phyloP scores from a whole-genome alignment of 2,113 vertebrate species.

The Pardalotus punctatus region DNA sequence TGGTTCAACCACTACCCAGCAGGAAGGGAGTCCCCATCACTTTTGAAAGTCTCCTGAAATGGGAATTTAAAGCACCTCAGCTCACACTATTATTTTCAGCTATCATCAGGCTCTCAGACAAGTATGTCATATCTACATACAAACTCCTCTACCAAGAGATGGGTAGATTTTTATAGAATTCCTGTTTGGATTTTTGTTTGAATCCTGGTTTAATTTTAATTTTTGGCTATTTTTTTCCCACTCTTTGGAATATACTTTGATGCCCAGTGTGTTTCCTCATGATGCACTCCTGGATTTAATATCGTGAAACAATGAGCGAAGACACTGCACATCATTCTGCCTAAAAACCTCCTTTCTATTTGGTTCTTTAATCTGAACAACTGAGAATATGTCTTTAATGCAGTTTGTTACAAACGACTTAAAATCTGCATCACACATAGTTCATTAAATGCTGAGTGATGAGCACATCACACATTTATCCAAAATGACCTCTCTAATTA shows the following conservation, averaged over 20 bases:
- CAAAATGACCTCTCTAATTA: constrained; percentile 30
- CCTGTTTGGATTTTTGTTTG: background rate
- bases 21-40: background rate
- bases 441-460: background rate
- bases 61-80: background rate
- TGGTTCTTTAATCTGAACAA: constrained; percentile 7
- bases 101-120: background rate
- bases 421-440: background rate
- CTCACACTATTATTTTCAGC: background rate
- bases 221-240: background rate
- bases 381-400: background rate
- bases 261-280: background rate
- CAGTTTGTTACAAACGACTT: background rate
- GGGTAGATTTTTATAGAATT: background rate
- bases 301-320: background rate
- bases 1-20: background rate
- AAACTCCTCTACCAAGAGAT: background rate
- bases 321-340: background rate
- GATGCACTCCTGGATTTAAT: background rate
- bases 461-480: background rate
- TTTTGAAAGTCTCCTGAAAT: background rate
- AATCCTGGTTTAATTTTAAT: background rate
- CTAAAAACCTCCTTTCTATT: background rate
- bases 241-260: background rate
- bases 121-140: background rate